Conservation (phyloP, 2,888 invertebrate species). For the Phyto melanocephala region DNA sequence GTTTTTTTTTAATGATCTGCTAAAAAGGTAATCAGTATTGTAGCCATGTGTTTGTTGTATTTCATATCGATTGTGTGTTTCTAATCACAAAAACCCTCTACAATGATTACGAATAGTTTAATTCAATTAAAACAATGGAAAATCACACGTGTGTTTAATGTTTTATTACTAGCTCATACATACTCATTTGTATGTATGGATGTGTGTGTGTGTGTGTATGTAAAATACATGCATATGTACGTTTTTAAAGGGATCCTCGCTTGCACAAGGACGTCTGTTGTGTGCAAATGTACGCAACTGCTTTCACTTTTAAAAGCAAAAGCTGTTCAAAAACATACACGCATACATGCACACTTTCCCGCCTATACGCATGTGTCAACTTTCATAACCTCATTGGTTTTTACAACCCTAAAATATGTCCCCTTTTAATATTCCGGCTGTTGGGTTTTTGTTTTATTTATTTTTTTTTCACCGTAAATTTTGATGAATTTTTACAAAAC, state of each 20-base stretch:
- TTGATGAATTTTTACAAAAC: conserved; percentile 47
- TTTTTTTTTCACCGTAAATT: conserved; percentile 16
- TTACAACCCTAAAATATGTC: conserved; percentile 61
- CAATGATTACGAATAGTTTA: conserved; percentile 37
- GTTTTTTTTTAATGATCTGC: conserved; percentile 1
- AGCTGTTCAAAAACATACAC: conserved; percentile 39
- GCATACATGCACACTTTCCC: conserved; percentile 10
- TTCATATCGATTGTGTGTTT: background rate
- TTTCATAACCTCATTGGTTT: conserved; percentile 56
- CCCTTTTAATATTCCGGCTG: conserved; percentile 32
- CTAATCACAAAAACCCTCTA: conserved; percentile 26
- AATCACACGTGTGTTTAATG: conserved; percentile 58
- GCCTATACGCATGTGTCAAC: conserved; percentile 59
- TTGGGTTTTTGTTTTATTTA: background rate
- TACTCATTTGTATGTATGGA: background rate
- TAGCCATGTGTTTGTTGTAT: conserved; percentile 52
- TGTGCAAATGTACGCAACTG: conserved; percentile 13
- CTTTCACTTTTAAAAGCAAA: conserved; percentile 54
- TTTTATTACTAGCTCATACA: conserved; percentile 40
- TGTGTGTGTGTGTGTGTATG: background rate
- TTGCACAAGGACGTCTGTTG: conserved; percentile 27
- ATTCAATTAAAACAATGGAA: conserved; percentile 27
- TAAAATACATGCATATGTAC: too few species aligned
- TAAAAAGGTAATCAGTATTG: conserved; percentile 32
- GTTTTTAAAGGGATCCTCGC: background rate